phyloP scores from a whole-genome alignment of 1,140 invertebrate genomes.

The Bombus fervidus region DNA sequence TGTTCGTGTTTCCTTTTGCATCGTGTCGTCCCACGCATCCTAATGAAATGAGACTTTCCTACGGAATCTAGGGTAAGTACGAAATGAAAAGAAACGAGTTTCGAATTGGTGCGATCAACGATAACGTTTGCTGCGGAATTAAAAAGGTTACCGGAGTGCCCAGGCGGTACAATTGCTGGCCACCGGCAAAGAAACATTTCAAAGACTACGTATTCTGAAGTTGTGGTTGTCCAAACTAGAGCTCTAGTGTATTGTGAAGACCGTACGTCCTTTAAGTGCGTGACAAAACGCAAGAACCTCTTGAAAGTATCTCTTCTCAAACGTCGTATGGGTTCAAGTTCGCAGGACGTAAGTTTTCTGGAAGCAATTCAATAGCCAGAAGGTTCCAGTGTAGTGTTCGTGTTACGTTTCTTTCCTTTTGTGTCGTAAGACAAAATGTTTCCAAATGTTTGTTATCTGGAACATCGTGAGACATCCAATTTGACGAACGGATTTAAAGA shows the following conservation, averaged over 20 bases:
- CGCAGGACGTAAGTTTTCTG: not conserved
- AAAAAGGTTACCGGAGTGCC: not conserved
- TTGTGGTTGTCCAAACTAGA: not conserved
- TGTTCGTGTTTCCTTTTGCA: not conserved
- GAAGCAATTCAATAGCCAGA: not conserved
- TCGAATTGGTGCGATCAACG: not conserved
- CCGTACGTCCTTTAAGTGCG: too few relatives aligned
- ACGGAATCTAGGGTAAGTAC: not conserved
- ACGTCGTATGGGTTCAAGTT: not conserved
- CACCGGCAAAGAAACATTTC: not conserved
- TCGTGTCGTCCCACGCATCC: constrained; percentile 9
- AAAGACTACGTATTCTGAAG: not conserved
- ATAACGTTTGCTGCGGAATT: not conserved
- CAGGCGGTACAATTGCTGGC: not conserved
- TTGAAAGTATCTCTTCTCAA: not conserved
- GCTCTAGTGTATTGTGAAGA: not conserved
- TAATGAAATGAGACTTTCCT: not conserved
- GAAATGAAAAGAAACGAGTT: too few relatives aligned
- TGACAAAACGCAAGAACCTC: not conserved
- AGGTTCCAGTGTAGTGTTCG: not conserved
- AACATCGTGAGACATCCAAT: not conserved
- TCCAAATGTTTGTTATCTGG: not conserved
- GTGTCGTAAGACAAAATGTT: not conserved
- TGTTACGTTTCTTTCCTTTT: not conserved
- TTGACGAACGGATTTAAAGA: not conserved